These are phyloP conservation scores for Orthosia gothica DNA, from an alignment of 2,888 invertebrate species.

Conservation along the genomic window DNA sequence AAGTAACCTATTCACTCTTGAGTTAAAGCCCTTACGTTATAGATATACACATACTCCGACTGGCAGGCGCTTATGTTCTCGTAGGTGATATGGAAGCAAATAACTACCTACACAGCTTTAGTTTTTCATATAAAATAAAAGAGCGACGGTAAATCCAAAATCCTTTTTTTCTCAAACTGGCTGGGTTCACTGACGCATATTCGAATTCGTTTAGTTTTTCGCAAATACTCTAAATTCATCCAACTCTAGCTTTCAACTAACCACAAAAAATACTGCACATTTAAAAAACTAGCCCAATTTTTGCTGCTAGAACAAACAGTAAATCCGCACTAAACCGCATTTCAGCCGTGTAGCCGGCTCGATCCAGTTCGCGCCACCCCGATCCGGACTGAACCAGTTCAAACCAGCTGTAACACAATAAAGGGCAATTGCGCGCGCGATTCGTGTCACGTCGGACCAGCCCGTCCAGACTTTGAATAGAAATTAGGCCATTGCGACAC, in stretches of 20 bases:
- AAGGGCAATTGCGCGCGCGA: conserved; percentile 76
- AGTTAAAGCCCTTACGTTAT: too few species aligned
- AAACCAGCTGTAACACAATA: conserved; percentile 79
- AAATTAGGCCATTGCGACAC: conserved; percentile 77
- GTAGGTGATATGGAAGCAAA: too few species aligned
- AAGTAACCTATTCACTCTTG: too few species aligned
- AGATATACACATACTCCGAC: too few species aligned
- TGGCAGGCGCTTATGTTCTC: too few species aligned
- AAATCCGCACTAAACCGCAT: conserved; percentile 66
- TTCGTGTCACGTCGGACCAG: conserved; percentile 79
- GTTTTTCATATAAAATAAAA: conserved; percentile 5
- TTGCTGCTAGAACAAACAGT: conserved; percentile 57
- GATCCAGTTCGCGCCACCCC: conserved; percentile 60
- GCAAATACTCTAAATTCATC: conserved; percentile 22
- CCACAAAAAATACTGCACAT: conserved; percentile 36
- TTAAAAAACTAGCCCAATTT: conserved; percentile 41
- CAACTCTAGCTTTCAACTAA: background rate
- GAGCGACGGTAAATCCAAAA: background rate
- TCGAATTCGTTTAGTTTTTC: conserved; percentile 18
- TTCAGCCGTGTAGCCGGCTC: conserved; percentile 66
- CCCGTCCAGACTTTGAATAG: conserved; percentile 76
- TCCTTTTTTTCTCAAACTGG: background rate
- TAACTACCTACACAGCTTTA: background rate
- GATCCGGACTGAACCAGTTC: conserved; percentile 61
- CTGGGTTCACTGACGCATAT: conserved; percentile 22